Evolutionary conservation across 2,113 vertebrate genomes (phyloP).

Genomic region (Prionailurus bengalensis): DNA sequence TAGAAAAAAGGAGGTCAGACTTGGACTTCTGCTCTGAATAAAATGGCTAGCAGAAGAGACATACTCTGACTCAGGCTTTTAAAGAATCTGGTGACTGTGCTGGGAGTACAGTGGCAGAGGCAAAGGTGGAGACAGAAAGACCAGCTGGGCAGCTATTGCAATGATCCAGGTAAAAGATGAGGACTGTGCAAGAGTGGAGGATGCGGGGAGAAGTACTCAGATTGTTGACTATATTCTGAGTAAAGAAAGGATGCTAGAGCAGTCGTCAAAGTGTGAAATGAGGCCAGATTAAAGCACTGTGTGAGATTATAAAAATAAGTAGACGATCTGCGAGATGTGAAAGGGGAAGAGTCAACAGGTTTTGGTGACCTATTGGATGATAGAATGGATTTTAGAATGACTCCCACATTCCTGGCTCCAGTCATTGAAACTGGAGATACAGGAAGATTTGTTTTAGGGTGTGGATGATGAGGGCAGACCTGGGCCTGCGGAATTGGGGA

Average conservation of each 20-base stretch:
- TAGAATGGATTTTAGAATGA: conserved; percentile 6
- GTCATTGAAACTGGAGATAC: background rate
- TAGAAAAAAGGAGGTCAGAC: background rate
- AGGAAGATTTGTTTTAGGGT: background rate
- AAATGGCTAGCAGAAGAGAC: background rate
- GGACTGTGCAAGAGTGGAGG: background rate
- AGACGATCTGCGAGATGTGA: background rate
- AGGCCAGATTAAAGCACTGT: background rate
- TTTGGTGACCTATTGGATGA: background rate
- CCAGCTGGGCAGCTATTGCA: background rate
- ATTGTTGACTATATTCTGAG: background rate
- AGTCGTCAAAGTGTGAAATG: background rate
- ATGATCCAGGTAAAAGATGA: background rate
- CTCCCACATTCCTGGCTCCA: background rate
- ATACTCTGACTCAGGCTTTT: background rate
- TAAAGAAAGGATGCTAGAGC: background rate
- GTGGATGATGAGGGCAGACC: background rate
- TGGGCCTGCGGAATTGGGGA: background rate
- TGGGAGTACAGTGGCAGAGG: background rate
- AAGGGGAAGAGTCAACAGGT: background rate
- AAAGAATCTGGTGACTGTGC: background rate
- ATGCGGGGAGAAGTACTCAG: background rate
- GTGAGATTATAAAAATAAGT: background rate
- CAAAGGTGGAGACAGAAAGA: background rate
- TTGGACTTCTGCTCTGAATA: background rate